A percentile compares a stretch with the other conserved stretches of the same genome.
Conservation (phyloP, 2,113 vertebrate species). For the Dasyprocta punctata region DNA sequence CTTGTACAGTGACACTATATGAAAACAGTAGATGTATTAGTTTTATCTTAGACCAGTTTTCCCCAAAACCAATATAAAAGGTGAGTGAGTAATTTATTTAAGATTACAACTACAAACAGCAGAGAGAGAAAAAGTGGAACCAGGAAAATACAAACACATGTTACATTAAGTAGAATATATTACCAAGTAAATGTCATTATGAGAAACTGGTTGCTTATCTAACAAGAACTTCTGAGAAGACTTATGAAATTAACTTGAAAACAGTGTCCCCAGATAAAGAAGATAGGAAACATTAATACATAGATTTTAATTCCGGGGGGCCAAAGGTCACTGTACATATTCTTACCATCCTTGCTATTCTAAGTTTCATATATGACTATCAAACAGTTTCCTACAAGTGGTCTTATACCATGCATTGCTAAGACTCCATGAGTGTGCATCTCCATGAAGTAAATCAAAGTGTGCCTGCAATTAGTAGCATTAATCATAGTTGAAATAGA, state of each 20-base stretch:
- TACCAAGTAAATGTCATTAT: not conserved
- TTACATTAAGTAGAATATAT: not conserved
- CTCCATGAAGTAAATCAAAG: not conserved
- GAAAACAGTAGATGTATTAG: not conserved
- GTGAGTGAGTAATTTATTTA: not conserved
- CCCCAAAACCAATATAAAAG: not conserved
- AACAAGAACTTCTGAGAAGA: not conserved
- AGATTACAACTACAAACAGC: not conserved
- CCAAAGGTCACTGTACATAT: not conserved
- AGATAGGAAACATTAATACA: not conserved
- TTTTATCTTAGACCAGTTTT: not conserved
- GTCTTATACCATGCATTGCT: not conserved
- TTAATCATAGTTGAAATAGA: not conserved
- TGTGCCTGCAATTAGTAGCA: not conserved
- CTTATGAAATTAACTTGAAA: conserved; percentile 12
- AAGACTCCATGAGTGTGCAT: not conserved
- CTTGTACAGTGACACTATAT: not conserved
- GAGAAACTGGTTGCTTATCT: not conserved
- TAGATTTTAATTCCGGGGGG: not conserved
- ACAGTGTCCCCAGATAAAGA: not conserved
- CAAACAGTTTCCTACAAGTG: not conserved
- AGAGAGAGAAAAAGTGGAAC: not conserved
- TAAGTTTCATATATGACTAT: not conserved
- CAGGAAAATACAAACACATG: not conserved
- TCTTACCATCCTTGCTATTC: not conserved